Percentiles rank a stretch among this genome's conserved stretches.
These are phyloP conservation scores for Phocides pigmalion DNA, from an alignment of 1,140 invertebrate genomes.

Conservation along the genomic window DNA sequence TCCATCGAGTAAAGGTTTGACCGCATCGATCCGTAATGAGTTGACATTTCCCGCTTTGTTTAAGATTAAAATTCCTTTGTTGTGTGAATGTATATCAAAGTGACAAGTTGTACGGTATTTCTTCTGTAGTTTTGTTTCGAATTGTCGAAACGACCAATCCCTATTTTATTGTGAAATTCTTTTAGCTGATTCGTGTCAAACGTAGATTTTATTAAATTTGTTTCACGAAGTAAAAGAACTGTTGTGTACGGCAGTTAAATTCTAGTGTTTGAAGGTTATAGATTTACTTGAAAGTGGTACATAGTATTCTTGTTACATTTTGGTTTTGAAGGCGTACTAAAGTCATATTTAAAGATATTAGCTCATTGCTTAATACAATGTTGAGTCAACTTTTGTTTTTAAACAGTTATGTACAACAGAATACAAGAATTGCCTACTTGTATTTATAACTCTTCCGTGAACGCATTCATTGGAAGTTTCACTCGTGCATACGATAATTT, in stretches of 20 bases:
- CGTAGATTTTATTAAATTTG: background rate
- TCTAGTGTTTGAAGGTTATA: background rate
- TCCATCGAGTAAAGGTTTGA: slow-evolving; percentile 52
- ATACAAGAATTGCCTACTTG: background rate
- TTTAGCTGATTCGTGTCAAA: background rate
- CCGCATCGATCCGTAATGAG: slow-evolving; percentile 63
- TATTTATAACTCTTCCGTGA: background rate
- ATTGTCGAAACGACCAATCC: background rate
- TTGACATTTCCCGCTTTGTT: slow-evolving; percentile 47
- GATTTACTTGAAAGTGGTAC: background rate
- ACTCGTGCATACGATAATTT: slow-evolving; percentile 18
- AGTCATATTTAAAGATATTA: background rate
- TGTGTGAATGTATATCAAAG: too few species aligned
- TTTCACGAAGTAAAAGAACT: background rate
- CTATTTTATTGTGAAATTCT: background rate
- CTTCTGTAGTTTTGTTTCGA: background rate
- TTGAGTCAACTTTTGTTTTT: background rate
- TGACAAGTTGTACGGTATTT: slow-evolving; percentile 2
- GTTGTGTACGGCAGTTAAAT: background rate
- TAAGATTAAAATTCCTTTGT: slow-evolving; percentile 53
- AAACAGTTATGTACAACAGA: background rate
- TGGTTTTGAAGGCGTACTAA: background rate
- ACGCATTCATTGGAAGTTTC: slow-evolving; percentile 10
- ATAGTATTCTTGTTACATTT: background rate
- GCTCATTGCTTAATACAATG: too few species aligned